Conservation (phyloP, 2,888 invertebrate genomes). For the Brachypalpus laphriformis region DNA sequence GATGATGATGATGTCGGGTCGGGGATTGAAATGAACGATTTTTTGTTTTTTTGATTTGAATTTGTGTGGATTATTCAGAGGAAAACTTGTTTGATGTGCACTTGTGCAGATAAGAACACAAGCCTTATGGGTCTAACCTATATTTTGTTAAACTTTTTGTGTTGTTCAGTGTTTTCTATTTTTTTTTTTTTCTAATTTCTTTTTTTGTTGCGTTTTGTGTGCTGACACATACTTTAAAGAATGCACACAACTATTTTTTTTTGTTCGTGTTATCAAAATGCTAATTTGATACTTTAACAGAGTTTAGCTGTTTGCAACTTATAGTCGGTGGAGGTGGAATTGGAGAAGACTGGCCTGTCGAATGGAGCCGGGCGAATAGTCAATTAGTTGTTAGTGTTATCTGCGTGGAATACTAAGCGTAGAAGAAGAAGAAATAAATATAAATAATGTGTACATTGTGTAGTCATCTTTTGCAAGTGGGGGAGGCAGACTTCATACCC, state of each 20-base stretch:
- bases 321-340: not conserved
- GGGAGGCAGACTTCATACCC: slow-evolving; percentile 9
- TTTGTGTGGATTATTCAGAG: slow-evolving; percentile 21
- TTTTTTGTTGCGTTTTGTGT: slow-evolving; percentile 7
- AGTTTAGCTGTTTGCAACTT: slow-evolving; percentile 2
- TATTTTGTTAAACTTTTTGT: slow-evolving; percentile 9
- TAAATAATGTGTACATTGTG: slow-evolving; percentile 46
- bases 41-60: not conserved
- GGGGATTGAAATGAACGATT: not conserved
- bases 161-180: slow-evolving; percentile 14
- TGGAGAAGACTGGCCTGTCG: slow-evolving; percentile 16
- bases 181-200: not conserved
- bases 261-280: slow-evolving; percentile 58
- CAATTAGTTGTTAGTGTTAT: slow-evolving; percentile 63
- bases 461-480: slow-evolving; percentile 25
- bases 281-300: slow-evolving; percentile 37
- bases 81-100: slow-evolving; percentile 47
- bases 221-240: slow-evolving; percentile 37
- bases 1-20: not conserved
- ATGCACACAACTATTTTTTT: not conserved
- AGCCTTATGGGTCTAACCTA: slow-evolving; percentile 42
- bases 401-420: slow-evolving; percentile 54
- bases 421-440: slow-evolving; percentile 4
- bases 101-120: slow-evolving; percentile 46
- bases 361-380: slow-evolving; percentile 57